These are phyloP conservation scores for Plectus sambesii DNA, from an alignment of 1,140 invertebrate genomes.

Conservation along the genomic window DNA sequence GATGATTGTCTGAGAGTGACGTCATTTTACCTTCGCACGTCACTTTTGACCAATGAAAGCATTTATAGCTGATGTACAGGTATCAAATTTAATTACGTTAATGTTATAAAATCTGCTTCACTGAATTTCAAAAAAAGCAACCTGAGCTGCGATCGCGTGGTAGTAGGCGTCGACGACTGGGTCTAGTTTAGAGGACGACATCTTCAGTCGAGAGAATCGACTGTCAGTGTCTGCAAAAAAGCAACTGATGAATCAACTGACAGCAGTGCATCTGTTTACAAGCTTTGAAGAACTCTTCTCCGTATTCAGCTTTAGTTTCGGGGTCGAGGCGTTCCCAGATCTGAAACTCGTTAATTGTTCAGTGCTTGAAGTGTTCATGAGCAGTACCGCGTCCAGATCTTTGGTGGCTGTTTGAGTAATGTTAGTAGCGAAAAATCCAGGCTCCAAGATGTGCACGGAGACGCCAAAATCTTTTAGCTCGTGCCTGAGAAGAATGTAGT, in stretches of 20 bases:
- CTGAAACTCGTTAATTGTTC: constrained; percentile 2
- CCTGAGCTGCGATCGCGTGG: constrained; percentile 12
- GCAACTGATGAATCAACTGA: neutral
- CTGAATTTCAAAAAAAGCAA: too few species aligned
- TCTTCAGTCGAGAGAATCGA: constrained; percentile 17
- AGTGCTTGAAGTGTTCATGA: neutral
- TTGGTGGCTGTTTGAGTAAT: constrained; percentile 20
- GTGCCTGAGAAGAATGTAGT: constrained; percentile 13
- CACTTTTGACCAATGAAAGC: too few species aligned
- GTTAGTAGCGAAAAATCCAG: constrained; percentile 19
- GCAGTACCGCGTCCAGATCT: constrained; percentile 13
- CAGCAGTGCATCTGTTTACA: neutral
- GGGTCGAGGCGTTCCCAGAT: constrained; percentile 12
- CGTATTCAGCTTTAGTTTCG: constrained; percentile 16
- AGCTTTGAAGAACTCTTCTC: constrained; percentile 13
- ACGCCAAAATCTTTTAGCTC: constrained; percentile 15
- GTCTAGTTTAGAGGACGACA: constrained; percentile 14
- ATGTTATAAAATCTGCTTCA: too few species aligned
- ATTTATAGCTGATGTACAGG: too few species aligned
- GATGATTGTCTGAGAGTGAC: too few species aligned
- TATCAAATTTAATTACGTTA: too few species aligned
- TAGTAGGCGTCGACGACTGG: constrained; percentile 20
- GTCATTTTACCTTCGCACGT: too few species aligned
- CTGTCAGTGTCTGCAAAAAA: constrained; percentile 16
- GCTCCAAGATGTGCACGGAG: constrained; percentile 15